A percentile compares a stretch with the other conserved stretches of the same genome.
Evolutionary conservation across 2,797 vertebrate species (phyloP).

Genomic region (Poecile montanus): DNA sequence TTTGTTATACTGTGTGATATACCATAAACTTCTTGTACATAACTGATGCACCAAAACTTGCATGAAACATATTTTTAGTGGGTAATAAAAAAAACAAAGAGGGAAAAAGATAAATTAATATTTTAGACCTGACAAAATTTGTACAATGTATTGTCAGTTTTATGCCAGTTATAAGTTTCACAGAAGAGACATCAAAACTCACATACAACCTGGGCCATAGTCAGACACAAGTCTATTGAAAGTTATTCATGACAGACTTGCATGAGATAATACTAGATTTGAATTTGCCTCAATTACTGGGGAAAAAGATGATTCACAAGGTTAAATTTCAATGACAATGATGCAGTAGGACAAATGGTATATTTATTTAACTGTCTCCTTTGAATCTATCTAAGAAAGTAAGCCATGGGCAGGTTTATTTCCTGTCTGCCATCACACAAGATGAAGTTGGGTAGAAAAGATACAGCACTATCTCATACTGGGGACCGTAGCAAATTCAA

Average conservation of each 20-base stretch:
- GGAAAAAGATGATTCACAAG: background rate
- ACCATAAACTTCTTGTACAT: background rate
- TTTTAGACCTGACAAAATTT: background rate
- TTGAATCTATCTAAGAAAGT: background rate
- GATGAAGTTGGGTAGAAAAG: background rate
- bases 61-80: background rate
- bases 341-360: background rate
- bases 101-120: background rate
- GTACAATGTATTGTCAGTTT: background rate
- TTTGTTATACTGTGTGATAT: background rate
- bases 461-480: background rate
- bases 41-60: background rate
- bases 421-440: background rate
- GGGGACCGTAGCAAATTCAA: background rate
- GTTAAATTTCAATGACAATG: background rate
- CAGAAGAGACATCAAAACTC: background rate
- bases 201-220: background rate
- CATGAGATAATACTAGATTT: background rate
- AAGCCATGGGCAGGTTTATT: background rate
- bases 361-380: background rate
- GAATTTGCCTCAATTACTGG: background rate
- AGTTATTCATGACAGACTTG: background rate
- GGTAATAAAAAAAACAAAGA: background rate
- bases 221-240: background rate
- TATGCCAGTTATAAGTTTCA: background rate